A percentile compares a stretch with the other conserved stretches of the same genome.
Evolutionary conservation across 2,888 invertebrate genomes (phyloP).

Genomic region (Smittia sp.): DNA sequence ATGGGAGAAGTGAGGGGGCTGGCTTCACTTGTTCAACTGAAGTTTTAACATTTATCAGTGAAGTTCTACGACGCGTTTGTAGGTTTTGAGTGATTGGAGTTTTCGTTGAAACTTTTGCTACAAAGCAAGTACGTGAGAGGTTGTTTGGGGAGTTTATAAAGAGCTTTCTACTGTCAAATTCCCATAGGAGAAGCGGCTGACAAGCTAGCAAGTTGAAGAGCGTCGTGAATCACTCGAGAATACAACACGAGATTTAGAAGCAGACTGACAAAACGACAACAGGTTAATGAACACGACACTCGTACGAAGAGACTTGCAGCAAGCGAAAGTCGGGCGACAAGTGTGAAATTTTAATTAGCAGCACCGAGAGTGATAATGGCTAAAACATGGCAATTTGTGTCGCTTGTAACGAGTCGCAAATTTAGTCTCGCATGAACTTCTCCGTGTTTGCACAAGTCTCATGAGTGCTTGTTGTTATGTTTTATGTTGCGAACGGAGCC

Average conservation of each 20-base stretch:
- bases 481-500: no score
- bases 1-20: no score
- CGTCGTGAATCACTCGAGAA: neutral
- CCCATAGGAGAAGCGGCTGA: neutral
- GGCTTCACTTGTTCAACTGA: no score
- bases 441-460: neutral
- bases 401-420: neutral
- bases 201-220: neutral
- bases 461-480: neutral
- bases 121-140: no score
- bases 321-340: slow-evolving; percentile 8
- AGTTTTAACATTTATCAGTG: no score
- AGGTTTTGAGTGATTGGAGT: no score
- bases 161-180: neutral
- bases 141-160: no score
- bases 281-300: slow-evolving; percentile 38
- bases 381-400: slow-evolving; percentile 19
- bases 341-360: slow-evolving; percentile 38
- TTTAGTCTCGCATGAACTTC: neutral
- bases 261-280: slow-evolving; percentile 23
- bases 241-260: neutral
- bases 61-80: no score
- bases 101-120: no score
- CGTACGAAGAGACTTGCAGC: neutral
- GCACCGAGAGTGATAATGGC: slow-evolving; percentile 9